These are phyloP conservation scores for Hemibates koningsi DNA, from an alignment of 2,113 vertebrate species.

Conservation along the genomic window DNA sequence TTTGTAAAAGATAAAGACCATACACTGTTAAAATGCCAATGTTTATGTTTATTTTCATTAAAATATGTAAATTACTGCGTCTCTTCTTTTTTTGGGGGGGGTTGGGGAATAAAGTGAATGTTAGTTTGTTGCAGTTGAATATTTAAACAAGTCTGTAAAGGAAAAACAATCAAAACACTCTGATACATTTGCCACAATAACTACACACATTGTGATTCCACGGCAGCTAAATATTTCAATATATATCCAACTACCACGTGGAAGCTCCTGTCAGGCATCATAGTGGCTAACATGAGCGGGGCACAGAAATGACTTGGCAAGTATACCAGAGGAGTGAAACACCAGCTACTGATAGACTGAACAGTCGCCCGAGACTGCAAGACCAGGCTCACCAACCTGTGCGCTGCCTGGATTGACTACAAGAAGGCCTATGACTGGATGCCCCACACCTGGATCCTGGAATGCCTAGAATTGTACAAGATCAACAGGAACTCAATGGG, in stretches of 20 bases:
- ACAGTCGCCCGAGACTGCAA: fast-evolving
- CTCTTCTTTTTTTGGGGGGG: background rate
- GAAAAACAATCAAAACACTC: background rate
- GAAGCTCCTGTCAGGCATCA: fast-evolving
- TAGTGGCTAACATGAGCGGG: fast-evolving
- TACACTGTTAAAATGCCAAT: slow-evolving; percentile 10
- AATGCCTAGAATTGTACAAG: background rate
- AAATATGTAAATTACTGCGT: background rate
- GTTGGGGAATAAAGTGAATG: background rate
- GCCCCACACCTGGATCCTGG: fast-evolving
- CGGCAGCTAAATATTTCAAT: background rate
- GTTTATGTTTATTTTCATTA: slow-evolving; percentile 43
- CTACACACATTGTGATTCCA: background rate
- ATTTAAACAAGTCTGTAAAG: fast-evolving
- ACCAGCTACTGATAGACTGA: fast-evolving
- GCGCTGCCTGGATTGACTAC: fast-evolving
- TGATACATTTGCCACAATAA: background rate
- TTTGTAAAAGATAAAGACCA: slow-evolving; percentile 17
- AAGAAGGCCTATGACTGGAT: background rate
- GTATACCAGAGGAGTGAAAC: background rate
- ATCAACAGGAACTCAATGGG: fast-evolving
- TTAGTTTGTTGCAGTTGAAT: background rate
- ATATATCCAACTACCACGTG: background rate
- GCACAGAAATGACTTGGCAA: fast-evolving
- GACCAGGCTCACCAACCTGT: background rate